phyloP scores from a whole-genome alignment of 2,888 invertebrate species.

The Drosophila phalerata region DNA sequence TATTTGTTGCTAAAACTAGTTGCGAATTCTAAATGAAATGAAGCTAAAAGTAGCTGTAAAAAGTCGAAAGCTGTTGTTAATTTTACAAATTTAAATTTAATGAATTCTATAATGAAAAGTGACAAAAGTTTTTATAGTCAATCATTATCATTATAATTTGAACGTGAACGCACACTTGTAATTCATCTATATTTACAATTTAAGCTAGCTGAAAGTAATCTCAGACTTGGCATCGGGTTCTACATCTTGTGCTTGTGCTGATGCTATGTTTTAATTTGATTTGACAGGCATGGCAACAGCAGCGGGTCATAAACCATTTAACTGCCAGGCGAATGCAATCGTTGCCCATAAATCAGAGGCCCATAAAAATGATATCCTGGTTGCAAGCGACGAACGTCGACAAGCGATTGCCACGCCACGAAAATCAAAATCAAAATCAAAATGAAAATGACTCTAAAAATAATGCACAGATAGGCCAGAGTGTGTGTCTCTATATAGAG shows the following conservation, averaged over 20 bases:
- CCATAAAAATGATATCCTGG: constrained; percentile 64
- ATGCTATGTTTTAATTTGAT: constrained; percentile 45
- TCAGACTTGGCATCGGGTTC: neutral
- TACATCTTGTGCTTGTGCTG: neutral
- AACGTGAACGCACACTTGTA: constrained; percentile 9
- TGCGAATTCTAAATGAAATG: neutral
- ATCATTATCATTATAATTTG: constrained; percentile 4
- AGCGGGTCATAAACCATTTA: constrained; percentile 59
- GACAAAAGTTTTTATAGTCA: constrained; percentile 3
- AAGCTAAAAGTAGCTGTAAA: neutral
- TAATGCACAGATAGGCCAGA: constrained; percentile 33
- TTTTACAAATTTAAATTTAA: neutral
- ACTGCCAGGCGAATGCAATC: constrained; percentile 69
- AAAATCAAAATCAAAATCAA: too few species aligned
- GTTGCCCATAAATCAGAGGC: constrained; percentile 65
- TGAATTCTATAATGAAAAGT: neutral
- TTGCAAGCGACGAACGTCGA: constrained; percentile 27
- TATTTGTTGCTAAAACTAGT: neutral
- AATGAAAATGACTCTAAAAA: constrained; percentile 50
- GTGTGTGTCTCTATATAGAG: constrained; percentile 12
- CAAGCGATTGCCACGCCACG: constrained; percentile 9
- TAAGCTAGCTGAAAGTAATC: constrained; percentile 17
- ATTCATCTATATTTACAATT: constrained; percentile 23
- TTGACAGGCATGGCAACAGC: constrained; percentile 41
- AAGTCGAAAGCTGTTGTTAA: neutral